Conservation (phyloP, 1,140 invertebrate species). For the Philotrypesis tridentata region DNA sequence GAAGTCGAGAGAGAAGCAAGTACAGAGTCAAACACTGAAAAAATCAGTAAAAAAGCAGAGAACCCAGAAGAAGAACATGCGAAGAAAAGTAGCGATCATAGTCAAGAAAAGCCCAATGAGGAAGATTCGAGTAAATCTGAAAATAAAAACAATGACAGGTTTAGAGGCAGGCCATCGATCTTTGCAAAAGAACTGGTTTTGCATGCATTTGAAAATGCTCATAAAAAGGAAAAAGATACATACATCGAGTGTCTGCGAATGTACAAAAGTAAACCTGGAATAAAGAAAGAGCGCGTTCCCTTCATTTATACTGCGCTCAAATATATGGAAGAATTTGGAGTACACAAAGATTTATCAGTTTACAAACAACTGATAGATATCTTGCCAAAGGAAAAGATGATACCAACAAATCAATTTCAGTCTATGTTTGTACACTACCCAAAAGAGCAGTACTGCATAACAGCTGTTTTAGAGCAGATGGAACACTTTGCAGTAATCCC, state of each 20-base stretch:
- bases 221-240: conserved; percentile 82
- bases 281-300: conserved; percentile 88
- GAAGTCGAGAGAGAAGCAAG: neutral
- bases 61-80: neutral
- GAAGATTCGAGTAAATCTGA: neutral
- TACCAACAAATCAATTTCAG: conserved; percentile 87
- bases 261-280: conserved; percentile 77
- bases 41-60: neutral
- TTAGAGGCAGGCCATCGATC: neutral
- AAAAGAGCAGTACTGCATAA: conserved; percentile 93
- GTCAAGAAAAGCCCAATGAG: neutral
- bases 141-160: neutral
- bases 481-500: conserved; percentile 93
- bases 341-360: conserved; percentile 90
- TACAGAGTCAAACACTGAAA: neutral
- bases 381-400: conserved; percentile 93
- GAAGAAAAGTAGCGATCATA: neutral
- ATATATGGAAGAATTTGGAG: conserved; percentile 92
- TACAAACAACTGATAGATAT: conserved; percentile 94
- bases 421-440: conserved; percentile 93
- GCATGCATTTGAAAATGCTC: conserved; percentile 72
- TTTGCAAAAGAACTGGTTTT: conserved; percentile 15
- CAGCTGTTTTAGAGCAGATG: conserved; percentile 92
- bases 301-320: conserved; percentile 93
- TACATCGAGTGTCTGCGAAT: conserved; percentile 85